These are phyloP conservation scores for Coluber constrictor DNA, from an alignment of 2,797 vertebrate genomes.

Conservation along the genomic window DNA sequence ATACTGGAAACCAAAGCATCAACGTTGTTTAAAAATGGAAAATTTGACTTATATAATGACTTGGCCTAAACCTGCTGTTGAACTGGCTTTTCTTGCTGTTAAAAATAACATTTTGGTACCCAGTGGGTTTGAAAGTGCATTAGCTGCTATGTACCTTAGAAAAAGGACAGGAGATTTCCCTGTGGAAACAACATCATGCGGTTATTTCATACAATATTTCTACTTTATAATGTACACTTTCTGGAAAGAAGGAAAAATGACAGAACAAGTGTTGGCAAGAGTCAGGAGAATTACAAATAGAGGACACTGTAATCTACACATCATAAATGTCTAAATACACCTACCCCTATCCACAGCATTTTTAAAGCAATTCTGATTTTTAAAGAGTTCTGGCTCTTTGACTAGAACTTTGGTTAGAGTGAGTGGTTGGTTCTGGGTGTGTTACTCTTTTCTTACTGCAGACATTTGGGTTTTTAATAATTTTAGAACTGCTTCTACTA, in stretches of 20 bases:
- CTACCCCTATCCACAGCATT: background rate
- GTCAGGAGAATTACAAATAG: background rate
- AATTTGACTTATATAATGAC: background rate
- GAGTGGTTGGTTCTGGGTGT: background rate
- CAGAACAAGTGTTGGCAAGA: background rate
- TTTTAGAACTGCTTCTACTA: background rate
- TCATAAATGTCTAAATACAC: background rate
- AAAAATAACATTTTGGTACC: background rate
- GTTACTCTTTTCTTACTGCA: background rate
- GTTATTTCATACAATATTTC: background rate
- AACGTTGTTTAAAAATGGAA: background rate
- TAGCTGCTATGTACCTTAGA: background rate
- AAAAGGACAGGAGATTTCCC: background rate
- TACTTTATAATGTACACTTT: background rate
- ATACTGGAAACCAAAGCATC: background rate
- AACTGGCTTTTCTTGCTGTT: background rate
- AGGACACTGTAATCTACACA: background rate
- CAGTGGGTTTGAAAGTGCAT: background rate
- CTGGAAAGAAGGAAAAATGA: background rate
- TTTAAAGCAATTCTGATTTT: background rate
- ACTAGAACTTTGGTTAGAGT: background rate
- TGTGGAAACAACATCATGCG: background rate
- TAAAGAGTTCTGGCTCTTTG: background rate
- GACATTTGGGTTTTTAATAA: background rate
- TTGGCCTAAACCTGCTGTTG: background rate